Conservation (phyloP, 2,797 vertebrate genomes). For the Alexandromys oeconomus region DNA sequence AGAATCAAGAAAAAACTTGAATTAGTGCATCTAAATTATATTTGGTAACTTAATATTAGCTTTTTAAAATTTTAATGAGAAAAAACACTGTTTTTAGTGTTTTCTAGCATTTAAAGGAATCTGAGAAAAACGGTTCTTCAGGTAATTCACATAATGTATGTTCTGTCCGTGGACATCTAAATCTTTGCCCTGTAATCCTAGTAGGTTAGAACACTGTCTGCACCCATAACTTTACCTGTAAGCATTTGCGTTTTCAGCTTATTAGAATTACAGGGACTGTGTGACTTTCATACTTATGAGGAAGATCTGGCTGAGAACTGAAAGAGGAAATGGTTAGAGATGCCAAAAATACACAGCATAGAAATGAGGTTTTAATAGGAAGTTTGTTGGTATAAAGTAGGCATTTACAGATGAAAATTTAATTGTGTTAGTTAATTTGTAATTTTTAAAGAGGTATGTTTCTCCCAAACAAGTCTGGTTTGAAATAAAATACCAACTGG, state of each 20-base stretch:
- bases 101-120: slow-evolving; percentile 11
- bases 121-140: slow-evolving; percentile 48
- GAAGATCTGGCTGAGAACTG: slow-evolving; percentile 47
- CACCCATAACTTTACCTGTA: not conserved
- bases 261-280: slow-evolving; percentile 45
- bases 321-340: slow-evolving; percentile 43
- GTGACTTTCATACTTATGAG: slow-evolving; percentile 41
- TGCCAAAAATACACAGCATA: slow-evolving; percentile 51
- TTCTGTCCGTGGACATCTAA: not conserved
- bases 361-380: slow-evolving; percentile 66
- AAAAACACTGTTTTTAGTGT: slow-evolving; percentile 36
- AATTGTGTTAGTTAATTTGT: slow-evolving; percentile 16
- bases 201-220: not conserved
- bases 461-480: slow-evolving; percentile 53
- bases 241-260: slow-evolving; percentile 10
- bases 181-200: slow-evolving; percentile 21
- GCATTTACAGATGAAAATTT: slow-evolving; percentile 31
- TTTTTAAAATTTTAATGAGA: slow-evolving; percentile 6
- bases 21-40: slow-evolving; percentile 30
- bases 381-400: slow-evolving; percentile 53
- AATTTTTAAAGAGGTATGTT: slow-evolving; percentile 53
- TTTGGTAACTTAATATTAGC: slow-evolving; percentile 25
- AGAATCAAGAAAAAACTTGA: slow-evolving; percentile 20
- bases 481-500: slow-evolving; percentile 45
- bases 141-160: not conserved